phyloP scores from a whole-genome alignment of 2,888 invertebrate species.

The Tethea ocularis region DNA sequence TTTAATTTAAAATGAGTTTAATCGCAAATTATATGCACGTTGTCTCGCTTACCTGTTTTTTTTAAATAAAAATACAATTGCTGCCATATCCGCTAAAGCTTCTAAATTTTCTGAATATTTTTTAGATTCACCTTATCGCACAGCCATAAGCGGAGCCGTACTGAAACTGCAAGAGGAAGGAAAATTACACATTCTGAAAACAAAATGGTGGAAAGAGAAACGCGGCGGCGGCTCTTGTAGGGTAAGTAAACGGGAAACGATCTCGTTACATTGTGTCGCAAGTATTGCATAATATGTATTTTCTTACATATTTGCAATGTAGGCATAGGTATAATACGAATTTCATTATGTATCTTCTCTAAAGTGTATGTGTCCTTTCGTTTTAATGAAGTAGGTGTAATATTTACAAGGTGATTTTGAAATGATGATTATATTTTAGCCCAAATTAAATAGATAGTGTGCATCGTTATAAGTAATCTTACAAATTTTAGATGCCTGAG shows the following conservation, averaged over 20 bases:
- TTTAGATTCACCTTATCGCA: slow-evolving; percentile 96
- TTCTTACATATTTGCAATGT: background rate
- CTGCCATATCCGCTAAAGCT: background rate
- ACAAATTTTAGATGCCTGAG: too few relatives aligned
- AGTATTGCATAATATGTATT: background rate
- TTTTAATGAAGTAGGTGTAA: too few relatives aligned
- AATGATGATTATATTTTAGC: too few relatives aligned
- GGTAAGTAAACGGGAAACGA: slow-evolving; percentile 76
- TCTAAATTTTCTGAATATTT: slow-evolving; percentile 20
- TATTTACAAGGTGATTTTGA: too few relatives aligned
- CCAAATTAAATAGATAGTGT: too few relatives aligned
- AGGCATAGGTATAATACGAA: background rate
- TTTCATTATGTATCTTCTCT: too few relatives aligned
- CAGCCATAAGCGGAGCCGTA: slow-evolving; percentile 96
- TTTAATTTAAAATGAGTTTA: background rate
- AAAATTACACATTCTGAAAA: slow-evolving; percentile 95
- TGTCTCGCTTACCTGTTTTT: background rate
- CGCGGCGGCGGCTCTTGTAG: slow-evolving; percentile 94
- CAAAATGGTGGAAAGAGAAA: slow-evolving; percentile 99
- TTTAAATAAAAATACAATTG: background rate
- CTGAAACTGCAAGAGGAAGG: slow-evolving; percentile 98
- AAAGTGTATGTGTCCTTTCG: too few relatives aligned
- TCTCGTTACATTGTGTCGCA: background rate
- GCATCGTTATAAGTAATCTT: too few relatives aligned
- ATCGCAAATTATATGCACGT: background rate